These are phyloP conservation scores for Antigone vipio DNA, from an alignment of 2,113 vertebrate species.

Conservation along the genomic window DNA sequence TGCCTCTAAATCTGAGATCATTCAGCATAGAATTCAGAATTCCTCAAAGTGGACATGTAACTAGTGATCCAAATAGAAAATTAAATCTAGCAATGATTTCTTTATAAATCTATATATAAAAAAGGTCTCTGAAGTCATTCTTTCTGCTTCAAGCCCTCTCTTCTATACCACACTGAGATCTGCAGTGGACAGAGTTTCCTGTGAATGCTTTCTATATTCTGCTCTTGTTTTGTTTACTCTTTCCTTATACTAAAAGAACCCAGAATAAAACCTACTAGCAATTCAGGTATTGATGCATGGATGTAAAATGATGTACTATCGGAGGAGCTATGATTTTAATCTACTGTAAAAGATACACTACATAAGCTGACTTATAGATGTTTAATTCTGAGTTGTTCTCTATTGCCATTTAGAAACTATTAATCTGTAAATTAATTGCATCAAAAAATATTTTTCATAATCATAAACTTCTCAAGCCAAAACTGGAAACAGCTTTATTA, in stretches of 20 bases:
- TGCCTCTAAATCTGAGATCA: constrained; percentile 39
- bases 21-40: not conserved
- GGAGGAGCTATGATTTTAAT: not conserved
- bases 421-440: not conserved
- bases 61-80: constrained; percentile 53
- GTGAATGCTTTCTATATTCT: not conserved
- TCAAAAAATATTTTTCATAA: not conserved
- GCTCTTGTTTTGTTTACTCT: not conserved
- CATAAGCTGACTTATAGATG: not conserved
- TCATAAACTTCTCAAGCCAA: not conserved
- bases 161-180: not conserved
- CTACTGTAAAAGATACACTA: not conserved
- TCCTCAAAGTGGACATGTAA: not conserved
- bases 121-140: not conserved
- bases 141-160: not conserved
- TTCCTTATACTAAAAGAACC: not conserved
- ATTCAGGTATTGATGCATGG: not conserved
- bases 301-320: not conserved
- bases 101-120: not conserved
- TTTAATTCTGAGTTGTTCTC: not conserved
- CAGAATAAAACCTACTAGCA: not conserved
- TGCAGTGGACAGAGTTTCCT: not conserved
- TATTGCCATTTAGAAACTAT: not conserved
- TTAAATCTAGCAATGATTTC: constrained; percentile 29
- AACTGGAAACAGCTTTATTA: not conserved